Conservation (phyloP, 2,888 invertebrate species). For the Augiades crinisus region DNA sequence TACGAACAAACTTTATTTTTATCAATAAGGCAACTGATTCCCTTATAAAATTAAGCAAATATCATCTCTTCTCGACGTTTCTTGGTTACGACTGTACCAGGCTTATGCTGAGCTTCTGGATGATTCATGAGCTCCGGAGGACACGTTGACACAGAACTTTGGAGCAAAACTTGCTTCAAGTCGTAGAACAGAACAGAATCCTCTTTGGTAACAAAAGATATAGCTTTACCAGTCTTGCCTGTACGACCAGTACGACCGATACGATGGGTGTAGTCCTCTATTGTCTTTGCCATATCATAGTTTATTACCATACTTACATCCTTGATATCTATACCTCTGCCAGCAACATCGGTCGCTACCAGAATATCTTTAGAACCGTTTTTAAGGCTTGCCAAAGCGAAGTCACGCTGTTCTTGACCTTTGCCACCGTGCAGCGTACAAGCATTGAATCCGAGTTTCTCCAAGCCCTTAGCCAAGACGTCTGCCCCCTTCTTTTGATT, state of each 20-base stretch:
- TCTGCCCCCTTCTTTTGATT: slow-evolving; percentile 99
- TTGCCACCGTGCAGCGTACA: slow-evolving; percentile 99
- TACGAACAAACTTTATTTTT: slow-evolving; percentile 22
- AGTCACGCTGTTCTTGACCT: slow-evolving; percentile 99
- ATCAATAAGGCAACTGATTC: not conserved
- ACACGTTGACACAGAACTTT: slow-evolving; percentile 96
- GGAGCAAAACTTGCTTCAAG: slow-evolving; percentile 93
- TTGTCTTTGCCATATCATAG: slow-evolving; percentile 99
- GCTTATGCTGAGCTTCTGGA: slow-evolving; percentile 98
- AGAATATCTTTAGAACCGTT: slow-evolving; percentile 98
- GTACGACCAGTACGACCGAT: slow-evolving; percentile 99
- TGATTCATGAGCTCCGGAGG: slow-evolving; percentile 98
- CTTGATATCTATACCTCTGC: slow-evolving; percentile 99
- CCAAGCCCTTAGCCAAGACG: slow-evolving; percentile 97
- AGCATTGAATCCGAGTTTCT: slow-evolving; percentile 97
- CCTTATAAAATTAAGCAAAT: slow-evolving; percentile 85
- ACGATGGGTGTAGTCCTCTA: slow-evolving; percentile 99
- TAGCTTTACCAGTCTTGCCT: slow-evolving; percentile 97
- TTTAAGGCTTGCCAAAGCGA: slow-evolving; percentile 97
- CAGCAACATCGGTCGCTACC: slow-evolving; percentile 99
- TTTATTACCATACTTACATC: slow-evolving; percentile 99
- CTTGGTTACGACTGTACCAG: slow-evolving; percentile 96
- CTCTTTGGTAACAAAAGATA: slow-evolving; percentile 98
- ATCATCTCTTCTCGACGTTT: slow-evolving; percentile 97
- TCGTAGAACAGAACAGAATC: slow-evolving; percentile 98